These are phyloP conservation scores for Hipposideros armiger DNA, from an alignment of 2,113 vertebrate species.

Conservation along the genomic window DNA sequence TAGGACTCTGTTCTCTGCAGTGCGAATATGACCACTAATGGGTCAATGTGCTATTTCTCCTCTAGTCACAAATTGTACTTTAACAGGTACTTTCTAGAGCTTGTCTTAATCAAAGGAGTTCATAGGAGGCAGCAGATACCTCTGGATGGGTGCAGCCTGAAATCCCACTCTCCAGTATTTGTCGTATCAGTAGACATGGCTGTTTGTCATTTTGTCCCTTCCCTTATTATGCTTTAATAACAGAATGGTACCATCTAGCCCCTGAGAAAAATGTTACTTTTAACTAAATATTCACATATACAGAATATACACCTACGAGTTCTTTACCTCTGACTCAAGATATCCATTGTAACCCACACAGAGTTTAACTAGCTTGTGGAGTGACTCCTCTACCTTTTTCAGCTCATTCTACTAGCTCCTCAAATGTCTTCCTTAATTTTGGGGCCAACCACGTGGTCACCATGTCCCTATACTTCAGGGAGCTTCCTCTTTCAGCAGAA, in stretches of 20 bases:
- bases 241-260: not conserved
- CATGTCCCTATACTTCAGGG: not conserved
- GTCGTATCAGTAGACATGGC: not conserved
- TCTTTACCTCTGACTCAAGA: not conserved
- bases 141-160: not conserved
- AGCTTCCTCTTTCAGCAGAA: not conserved
- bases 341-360: not conserved
- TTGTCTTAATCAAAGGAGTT: not conserved
- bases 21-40: not conserved
- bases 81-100: not conserved
- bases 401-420: not conserved
- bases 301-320: not conserved
- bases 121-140: not conserved
- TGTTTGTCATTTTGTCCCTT: not conserved
- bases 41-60: not conserved
- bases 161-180: not conserved
- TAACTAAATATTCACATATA: not conserved
- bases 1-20: not conserved
- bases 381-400: not conserved
- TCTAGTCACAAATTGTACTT: not conserved
- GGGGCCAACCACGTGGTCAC: not conserved
- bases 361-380: not conserved
- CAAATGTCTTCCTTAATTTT: not conserved
- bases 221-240: slow-evolving; percentile 8
- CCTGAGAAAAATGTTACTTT: slow-evolving; percentile 44